Conservation (phyloP, 1,140 invertebrate species). For the Lasioglossum albipes region DNA sequence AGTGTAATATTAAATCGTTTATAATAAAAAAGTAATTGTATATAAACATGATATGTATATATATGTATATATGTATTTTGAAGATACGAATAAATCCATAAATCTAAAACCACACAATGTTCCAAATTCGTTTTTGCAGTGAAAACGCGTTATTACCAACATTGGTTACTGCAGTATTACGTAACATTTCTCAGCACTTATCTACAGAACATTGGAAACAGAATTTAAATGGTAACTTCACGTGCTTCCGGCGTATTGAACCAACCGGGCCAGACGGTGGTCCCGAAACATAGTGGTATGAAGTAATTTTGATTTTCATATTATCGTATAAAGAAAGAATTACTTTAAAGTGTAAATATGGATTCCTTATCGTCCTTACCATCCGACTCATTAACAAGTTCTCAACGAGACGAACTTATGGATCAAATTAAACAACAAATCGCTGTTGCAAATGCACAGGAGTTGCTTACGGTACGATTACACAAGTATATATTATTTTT, state of each 20-base stretch:
- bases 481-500: slow-evolving; percentile 45
- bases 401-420: slow-evolving; percentile 94
- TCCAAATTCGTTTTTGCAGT: no score
- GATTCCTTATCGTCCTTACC: slow-evolving; percentile 61
- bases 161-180: not conserved
- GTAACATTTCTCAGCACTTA: not conserved
- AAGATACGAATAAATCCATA: no score
- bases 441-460: slow-evolving; percentile 95
- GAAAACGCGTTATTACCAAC: no score
- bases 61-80: no score
- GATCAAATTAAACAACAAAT: slow-evolving; percentile 98
- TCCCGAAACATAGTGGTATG: not conserved
- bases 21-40: no score
- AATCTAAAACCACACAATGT: no score
- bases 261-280: slow-evolving; percentile 17
- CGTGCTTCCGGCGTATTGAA: slow-evolving; percentile 46
- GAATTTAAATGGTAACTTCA: slow-evolving; percentile 26
- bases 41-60: no score
- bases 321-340: not conserved
- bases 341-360: slow-evolving; percentile 58
- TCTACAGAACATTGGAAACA: not conserved
- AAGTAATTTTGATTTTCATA: slow-evolving; percentile 22
- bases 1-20: no score
- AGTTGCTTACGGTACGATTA: slow-evolving; percentile 89
- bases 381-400: slow-evolving; percentile 79